phyloP scores from a whole-genome alignment of 2,797 vertebrate genomes.

The Gallinago stenura region DNA sequence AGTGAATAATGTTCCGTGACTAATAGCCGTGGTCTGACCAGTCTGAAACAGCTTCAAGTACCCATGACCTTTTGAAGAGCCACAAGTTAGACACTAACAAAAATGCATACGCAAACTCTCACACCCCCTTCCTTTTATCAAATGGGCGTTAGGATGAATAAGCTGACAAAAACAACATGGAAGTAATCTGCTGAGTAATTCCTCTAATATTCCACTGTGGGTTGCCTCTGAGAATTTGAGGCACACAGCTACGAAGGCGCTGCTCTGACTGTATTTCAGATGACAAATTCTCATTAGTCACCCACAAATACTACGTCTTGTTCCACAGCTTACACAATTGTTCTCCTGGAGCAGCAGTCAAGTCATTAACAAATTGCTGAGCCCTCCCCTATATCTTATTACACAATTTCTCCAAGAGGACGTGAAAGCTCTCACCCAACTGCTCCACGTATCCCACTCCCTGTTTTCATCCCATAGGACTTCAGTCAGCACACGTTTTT shows the following conservation, averaged over 20 bases:
- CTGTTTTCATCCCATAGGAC: neutral
- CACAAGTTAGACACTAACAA: constrained; percentile 36
- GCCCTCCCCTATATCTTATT: neutral
- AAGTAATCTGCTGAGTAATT: constrained; percentile 71
- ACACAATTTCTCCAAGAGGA: neutral
- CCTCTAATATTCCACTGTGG: constrained; percentile 61
- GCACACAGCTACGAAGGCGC: constrained; percentile 33
- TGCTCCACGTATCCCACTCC: neutral
- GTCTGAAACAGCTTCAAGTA: constrained; percentile 55
- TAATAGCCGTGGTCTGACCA: constrained; percentile 59
- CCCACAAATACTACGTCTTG: neutral
- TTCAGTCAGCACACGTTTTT: rapidly evolving
- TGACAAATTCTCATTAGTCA: constrained; percentile 69
- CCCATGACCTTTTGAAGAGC: constrained; percentile 43
- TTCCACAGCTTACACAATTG: constrained; percentile 33
- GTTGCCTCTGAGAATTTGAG: constrained; percentile 37
- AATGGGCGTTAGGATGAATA: constrained; percentile 7
- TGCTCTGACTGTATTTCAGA: constrained; percentile 60
- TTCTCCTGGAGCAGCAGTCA: constrained; percentile 13
- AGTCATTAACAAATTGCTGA: constrained; percentile 17
- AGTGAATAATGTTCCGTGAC: constrained; percentile 73
- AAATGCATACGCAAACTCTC: constrained; percentile 5
- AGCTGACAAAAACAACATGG: constrained; percentile 60
- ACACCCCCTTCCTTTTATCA: constrained; percentile 58
- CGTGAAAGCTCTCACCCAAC: neutral